A percentile compares a stretch with the other conserved stretches of the same genome.
Conservation (phyloP, 2,888 invertebrate genomes). For the Pecten maximus region DNA sequence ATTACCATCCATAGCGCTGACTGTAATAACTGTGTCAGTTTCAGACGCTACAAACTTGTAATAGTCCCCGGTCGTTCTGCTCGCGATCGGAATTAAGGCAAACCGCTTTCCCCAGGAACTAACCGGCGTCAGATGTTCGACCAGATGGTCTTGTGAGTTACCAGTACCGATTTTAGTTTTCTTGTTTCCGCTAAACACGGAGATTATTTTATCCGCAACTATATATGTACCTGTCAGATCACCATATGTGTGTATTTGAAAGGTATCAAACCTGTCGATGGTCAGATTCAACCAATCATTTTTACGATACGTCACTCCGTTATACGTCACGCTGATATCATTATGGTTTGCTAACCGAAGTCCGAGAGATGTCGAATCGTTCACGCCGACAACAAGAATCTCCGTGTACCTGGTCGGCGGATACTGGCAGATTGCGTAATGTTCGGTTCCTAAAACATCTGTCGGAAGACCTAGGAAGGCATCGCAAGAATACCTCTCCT, state of each 20-base stretch:
- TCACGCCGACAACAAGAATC: conserved; percentile 59
- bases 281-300: conserved; percentile 44
- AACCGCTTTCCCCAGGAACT: conserved; percentile 75
- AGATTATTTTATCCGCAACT: conserved; percentile 64
- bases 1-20: conserved; percentile 54
- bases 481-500: conserved; percentile 60
- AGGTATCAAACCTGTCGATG: conserved; percentile 58
- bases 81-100: conserved; percentile 69
- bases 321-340: conserved; percentile 53
- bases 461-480: conserved; percentile 61
- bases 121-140: conserved; percentile 71
- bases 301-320: conserved; percentile 47
- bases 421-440: conserved; percentile 61
- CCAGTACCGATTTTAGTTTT: conserved; percentile 60
- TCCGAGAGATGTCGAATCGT: conserved; percentile 56
- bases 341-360: conserved; percentile 52
- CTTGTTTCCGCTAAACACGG: conserved; percentile 72
- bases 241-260: conserved; percentile 58
- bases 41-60: conserved; percentile 65
- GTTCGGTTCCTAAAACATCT: conserved; percentile 64
- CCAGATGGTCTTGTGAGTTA: conserved; percentile 67
- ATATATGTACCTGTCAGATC: conserved; percentile 74
- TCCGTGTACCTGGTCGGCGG: conserved; percentile 56
- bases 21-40: conserved; percentile 54
- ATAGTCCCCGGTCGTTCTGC: conserved; percentile 69